Evolutionary conservation across 2,113 vertebrate genomes (phyloP).

Genomic region (Chaetura pelagica): DNA sequence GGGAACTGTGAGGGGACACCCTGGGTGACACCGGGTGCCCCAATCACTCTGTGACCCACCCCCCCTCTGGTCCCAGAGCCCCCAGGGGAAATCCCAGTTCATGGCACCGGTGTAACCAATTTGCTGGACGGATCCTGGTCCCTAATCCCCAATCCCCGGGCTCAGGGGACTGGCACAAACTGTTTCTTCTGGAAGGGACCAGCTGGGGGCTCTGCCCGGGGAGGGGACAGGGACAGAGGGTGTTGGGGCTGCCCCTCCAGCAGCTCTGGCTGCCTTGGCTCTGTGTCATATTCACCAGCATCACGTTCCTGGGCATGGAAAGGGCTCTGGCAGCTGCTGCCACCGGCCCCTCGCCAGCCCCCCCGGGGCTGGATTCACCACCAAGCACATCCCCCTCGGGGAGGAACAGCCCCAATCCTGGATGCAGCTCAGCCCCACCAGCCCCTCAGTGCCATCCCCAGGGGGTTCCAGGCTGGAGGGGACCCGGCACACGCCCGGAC

Average conservation of each 20-base stretch:
- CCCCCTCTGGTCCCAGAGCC: not conserved
- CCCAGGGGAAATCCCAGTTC: not conserved
- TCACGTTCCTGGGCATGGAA: constrained; percentile 13
- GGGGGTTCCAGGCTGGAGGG: not conserved
- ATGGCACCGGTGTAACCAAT: not conserved
- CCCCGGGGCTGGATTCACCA: accelerated
- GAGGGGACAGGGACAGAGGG: not conserved
- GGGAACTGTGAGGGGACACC: not conserved
- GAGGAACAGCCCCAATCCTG: not conserved
- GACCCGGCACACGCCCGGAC: not conserved
- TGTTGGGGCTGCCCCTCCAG: not conserved
- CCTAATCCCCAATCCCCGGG: not conserved
- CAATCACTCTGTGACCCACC: not conserved
- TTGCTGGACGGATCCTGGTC: not conserved
- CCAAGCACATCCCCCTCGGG: not conserved
- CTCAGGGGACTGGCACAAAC: not conserved
- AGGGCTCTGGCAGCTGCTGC: constrained; percentile 16
- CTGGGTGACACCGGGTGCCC: not conserved
- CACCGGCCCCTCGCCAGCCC: accelerated
- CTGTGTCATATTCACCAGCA: not conserved
- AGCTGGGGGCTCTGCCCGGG: not conserved
- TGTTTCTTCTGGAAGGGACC: not conserved
- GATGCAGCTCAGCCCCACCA: not conserved
- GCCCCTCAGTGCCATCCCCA: not conserved
- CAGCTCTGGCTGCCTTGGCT: not conserved